Evolutionary conservation across 2,113 vertebrate species (phyloP).

Genomic region (Lepisosteus oculatus): DNA sequence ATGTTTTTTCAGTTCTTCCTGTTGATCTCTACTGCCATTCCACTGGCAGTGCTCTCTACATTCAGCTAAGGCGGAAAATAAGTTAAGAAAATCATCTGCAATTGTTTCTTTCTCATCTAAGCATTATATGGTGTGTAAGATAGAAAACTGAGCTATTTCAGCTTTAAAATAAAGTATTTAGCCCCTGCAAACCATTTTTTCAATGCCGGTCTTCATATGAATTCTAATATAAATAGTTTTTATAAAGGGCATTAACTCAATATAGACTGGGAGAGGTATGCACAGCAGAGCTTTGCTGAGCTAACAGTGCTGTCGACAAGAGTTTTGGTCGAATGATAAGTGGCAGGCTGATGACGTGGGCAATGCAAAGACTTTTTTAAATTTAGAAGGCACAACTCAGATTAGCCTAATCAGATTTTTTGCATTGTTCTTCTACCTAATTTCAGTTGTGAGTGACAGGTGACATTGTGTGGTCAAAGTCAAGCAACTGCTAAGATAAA

Average conservation of each 20-base stretch:
- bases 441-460: constrained; percentile 45
- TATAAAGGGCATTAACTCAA: not conserved
- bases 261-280: not conserved
- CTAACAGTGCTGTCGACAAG: constrained; percentile 35
- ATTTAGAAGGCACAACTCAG: not conserved
- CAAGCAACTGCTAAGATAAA: constrained; percentile 28
- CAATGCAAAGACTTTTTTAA: constrained; percentile 35
- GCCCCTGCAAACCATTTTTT: too few species aligned
- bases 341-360: constrained; percentile 13
- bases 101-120: not conserved
- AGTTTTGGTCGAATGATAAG: constrained; percentile 35
- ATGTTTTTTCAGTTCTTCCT: constrained; percentile 27
- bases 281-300: not conserved
- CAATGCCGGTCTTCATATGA: too few species aligned
- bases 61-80: constrained; percentile 20
- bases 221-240: too few species aligned
- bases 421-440: constrained; percentile 29
- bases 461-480: constrained; percentile 53
- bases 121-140: not conserved
- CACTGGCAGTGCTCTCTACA: constrained; percentile 47
- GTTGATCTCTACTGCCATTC: constrained; percentile 60
- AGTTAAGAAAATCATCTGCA: constrained; percentile 3
- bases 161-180: too few species aligned
- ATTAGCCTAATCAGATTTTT: constrained; percentile 44
- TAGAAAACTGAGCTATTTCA: not conserved